A percentile compares a stretch with the other conserved stretches of the same genome.
These are phyloP conservation scores for Acanthurus leucopareius DNA, from an alignment of 2,797 vertebrate species.

Conservation along the genomic window DNA sequence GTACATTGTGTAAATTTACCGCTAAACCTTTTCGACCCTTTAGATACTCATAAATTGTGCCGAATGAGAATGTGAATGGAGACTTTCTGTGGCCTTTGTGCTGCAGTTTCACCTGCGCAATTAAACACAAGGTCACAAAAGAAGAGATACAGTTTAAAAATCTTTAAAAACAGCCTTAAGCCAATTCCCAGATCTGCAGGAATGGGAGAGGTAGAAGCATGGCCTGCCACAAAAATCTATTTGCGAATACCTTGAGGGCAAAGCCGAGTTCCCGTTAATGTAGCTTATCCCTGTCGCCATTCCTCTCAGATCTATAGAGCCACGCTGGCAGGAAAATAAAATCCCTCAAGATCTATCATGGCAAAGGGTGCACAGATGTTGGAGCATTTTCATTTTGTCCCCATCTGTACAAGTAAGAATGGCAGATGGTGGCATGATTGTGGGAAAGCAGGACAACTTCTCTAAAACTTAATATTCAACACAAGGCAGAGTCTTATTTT, in stretches of 20 bases:
- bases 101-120: slow-evolving; percentile 34
- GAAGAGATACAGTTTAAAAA: slow-evolving; percentile 40
- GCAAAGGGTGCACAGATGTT: slow-evolving; percentile 31
- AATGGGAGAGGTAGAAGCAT: slow-evolving; percentile 65
- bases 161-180: slow-evolving; percentile 58
- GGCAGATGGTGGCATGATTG: slow-evolving; percentile 39
- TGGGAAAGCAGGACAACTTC: slow-evolving; percentile 36
- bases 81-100: slow-evolving; percentile 26
- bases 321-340: slow-evolving; percentile 31
- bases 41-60: slow-evolving; percentile 16
- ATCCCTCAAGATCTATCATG: slow-evolving; percentile 2
- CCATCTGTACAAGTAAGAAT: neutral
- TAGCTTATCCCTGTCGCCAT: slow-evolving; percentile 38
- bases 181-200: slow-evolving; percentile 57
- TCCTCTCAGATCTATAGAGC: slow-evolving; percentile 49
- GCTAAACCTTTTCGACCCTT: slow-evolving; percentile 18
- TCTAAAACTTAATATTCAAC: slow-evolving; percentile 28
- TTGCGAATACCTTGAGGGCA: neutral
- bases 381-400: slow-evolving; percentile 22
- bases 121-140: slow-evolving; percentile 41
- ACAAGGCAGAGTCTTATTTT: slow-evolving; percentile 11
- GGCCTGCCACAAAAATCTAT: slow-evolving; percentile 41
- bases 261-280: slow-evolving; percentile 38
- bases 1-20: slow-evolving; percentile 33
- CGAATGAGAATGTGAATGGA: slow-evolving; percentile 24